Base-by-base conservation (phyloP, 2,113 vertebrate genomes). In the Herpailurus yagouaroundi region DNA sequence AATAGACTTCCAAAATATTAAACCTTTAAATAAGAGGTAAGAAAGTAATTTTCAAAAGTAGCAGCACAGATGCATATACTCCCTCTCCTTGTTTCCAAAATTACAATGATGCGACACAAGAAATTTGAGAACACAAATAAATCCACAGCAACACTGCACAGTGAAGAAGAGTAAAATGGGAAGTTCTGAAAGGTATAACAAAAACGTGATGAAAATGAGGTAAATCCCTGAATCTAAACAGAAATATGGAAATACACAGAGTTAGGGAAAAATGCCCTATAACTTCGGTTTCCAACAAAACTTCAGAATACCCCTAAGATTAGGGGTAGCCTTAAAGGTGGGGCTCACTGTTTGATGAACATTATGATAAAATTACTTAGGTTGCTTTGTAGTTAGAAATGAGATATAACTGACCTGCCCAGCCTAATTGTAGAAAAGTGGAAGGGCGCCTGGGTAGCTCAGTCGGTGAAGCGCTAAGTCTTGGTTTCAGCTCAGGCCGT, bases 81-180 rank as follows among this genome's bases (percentile, higher is more conserved):
- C 85, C 7, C 14, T 97, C 21, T 95, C 8, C 7, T 83, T 84
- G 27, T 52, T 95, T 82, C 36, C 25, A 41, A 90, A 93, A 57
- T 27, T 41, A n/a, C n/a, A 48, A 13, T 69, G 27, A 21, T n/a
- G 9, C 57, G 16, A 50, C 27, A 10, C 3, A 36, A 31, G 11
- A 82, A 74, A 89, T 57, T 71, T 94, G 23, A 45, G 2, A 84
- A 84, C 48, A 94, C 64, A 68, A 83, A 64, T 60, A 85, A 25
- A 55, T 76, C 9, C 8, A 18, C 48, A 55, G 8, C 6, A 88
- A 18, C 27, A 3, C 1, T 71, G 13, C 63, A 69, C 2, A 21
- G 14, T 68, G 69, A 48, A 38, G 29, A 79, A 88, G 4, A 29
- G 33, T 69, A 25, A 77, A 92, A 48, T 74, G 48, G 85, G 15